These are phyloP conservation scores for Drosophila lacertosa DNA, from an alignment of 1,140 invertebrate species.

Conservation along the genomic window DNA sequence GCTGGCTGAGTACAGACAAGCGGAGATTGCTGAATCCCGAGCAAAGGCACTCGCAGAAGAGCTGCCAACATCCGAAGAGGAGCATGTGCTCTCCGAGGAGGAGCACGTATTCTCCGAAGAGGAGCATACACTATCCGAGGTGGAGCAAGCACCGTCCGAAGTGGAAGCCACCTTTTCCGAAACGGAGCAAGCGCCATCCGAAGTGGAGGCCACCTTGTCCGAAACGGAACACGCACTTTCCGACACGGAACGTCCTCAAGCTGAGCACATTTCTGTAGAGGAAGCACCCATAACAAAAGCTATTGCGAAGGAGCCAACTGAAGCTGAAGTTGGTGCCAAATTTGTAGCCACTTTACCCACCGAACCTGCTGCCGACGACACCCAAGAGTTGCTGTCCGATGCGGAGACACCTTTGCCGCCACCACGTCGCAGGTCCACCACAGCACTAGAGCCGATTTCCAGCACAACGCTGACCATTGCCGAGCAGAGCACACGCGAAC, in stretches of 20 bases:
- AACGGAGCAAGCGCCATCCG: slow-evolving; percentile 23
- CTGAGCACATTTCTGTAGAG: slow-evolving; percentile 16
- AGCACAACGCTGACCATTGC: slow-evolving; percentile 40
- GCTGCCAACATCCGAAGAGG: slow-evolving; percentile 39
- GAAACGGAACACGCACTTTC: slow-evolving; percentile 32
- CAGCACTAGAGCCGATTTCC: slow-evolving; percentile 50
- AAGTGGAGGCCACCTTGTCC: slow-evolving; percentile 30
- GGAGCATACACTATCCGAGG: slow-evolving; percentile 43
- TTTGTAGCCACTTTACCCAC: slow-evolving; percentile 60
- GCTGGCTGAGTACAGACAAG: slow-evolving; percentile 57
- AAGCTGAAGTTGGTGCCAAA: slow-evolving; percentile 56
- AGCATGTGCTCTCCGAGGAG: slow-evolving; percentile 40
- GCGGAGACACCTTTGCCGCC: slow-evolving; percentile 63
- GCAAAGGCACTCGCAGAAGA: slow-evolving; percentile 45
- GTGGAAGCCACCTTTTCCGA: slow-evolving; percentile 30
- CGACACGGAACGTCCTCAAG: slow-evolving; percentile 8
- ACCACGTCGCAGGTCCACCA: slow-evolving; percentile 73
- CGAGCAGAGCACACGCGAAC: slow-evolving; percentile 52
- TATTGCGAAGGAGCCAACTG: slow-evolving; percentile 52
- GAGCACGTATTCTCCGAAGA: slow-evolving; percentile 35
- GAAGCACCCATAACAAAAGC: slow-evolving; percentile 25
- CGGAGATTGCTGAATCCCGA: slow-evolving; percentile 29
- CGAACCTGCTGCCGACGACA: slow-evolving; percentile 46
- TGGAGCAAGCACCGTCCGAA: slow-evolving; percentile 40
- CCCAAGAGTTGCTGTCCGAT: slow-evolving; percentile 8